Evolutionary conservation across 2,888 invertebrate genomes (phyloP), one percentile per base, ranked within the genome.

Genomic region (Caenorhabditis macrosperma): DNA sequence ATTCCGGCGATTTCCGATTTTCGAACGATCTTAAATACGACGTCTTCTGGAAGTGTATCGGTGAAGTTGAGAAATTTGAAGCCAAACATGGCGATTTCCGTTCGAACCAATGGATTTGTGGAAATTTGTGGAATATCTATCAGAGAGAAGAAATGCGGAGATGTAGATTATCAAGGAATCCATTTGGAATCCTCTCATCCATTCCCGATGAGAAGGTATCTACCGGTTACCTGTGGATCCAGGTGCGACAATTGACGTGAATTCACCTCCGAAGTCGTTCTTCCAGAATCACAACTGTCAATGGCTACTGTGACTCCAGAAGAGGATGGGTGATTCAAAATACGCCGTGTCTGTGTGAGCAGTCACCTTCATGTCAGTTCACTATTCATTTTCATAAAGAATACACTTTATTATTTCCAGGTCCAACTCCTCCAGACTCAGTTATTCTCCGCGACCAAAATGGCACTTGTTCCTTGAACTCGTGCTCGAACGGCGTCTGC

Each of bases 1-100:
- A 48, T 69, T 12, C 72, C 78, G 17, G 20, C 72, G 5, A n/a
- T 78, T 24, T 72, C 78, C 33, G 60, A 78, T 12, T 78, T 72
- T 41, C 72, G 55, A 33, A 28, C 60, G 4, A 54, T 72, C 5
- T 22, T 72, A 30, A 72, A 60, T 17, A 55, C 78, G 6, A 72
- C 54, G 6, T 30, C 57, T 10, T 67, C 67, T 20, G 78, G 78
- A 46, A 78, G 67, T 54, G 35, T 72, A 24, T 60, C 67, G 1
- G 57, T 72, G 12, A 78, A 66, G 55, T 38, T 78, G n/a, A 33
- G 41, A 5, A 67, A 72, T 63, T 7, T 78, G 46, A 72, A 78
- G 20, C 26, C 22, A 4, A 35, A 41, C 41, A 24, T 78, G 24
- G 69, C 76, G 0, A 20, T 72, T 0, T 52, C 55, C 0, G 60